Base-by-base conservation (phyloP, 2,888 invertebrate genomes). In the Eumacrocentrus americanus region DNA sequence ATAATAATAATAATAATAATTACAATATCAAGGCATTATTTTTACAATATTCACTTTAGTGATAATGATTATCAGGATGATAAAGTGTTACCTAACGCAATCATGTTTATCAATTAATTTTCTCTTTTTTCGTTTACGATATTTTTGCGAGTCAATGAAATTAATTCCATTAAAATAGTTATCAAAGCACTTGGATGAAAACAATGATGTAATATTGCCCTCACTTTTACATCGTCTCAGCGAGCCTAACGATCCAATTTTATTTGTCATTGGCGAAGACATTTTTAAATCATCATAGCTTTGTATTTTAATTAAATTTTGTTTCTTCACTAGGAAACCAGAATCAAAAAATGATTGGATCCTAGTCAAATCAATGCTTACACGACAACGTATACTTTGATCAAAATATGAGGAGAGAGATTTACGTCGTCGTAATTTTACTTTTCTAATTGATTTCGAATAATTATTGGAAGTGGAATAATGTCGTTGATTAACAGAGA, bases 301-400 rank as follows among this genome's bases (percentile, higher is more conserved):
- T 3, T 50, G 7, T 55, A 37, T 2, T 22, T 37, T 9, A 9
- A 9, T 23, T 23, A n/a, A 23, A 12, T 20, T 7, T 0, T 37
- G 44, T 11, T 38, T 12, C 2, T 54, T 48, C n/a, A 29, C 29
- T 7, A 40, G 34, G 29, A 71, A 63, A 54, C 70, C 59, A 2
- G 73, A 57, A 25, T 64, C 66, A 0, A 79, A 60, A 2, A 75
- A 61, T 9, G 63, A 58, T 37, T 63, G 67, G 56, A 79, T 73
- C 62, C 70, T 77, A 11, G 66, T 62, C 25, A 80, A 64, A 65
- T 79, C 78, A 52, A 79, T 76, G 51, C 77, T 78, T 35, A 80
- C 73, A 70, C 70, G 72, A 40, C 73, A 62, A 25, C 65, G 37
- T 9, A 40, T 42, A 38, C 57, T 51, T 38, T 2, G 14, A 34